Percentiles rank a stretch among this genome's conserved stretches.
Evolutionary conservation across 2,888 invertebrate species (phyloP).

Genomic region (Noctua fimbriata): DNA sequence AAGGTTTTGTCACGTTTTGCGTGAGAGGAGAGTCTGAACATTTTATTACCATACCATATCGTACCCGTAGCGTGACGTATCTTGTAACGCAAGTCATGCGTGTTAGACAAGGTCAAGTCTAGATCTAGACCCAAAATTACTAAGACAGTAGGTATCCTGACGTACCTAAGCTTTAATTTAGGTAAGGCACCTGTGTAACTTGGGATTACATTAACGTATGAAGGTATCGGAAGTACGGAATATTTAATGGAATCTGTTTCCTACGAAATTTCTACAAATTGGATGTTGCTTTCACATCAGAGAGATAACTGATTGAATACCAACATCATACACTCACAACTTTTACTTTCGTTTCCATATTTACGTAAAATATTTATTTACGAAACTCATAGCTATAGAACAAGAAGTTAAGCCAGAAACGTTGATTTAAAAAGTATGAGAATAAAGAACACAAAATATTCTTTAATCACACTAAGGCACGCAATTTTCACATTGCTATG

Average conservation of each 20-base stretch:
- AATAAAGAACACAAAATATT: neutral
- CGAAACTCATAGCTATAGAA: neutral
- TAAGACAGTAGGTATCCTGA: too few species aligned
- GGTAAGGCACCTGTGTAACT: neutral
- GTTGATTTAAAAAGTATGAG: neutral
- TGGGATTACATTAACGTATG: neutral
- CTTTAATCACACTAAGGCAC: too few species aligned
- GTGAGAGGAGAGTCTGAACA: neutral
- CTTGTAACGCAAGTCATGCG: neutral
- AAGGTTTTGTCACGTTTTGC: neutral
- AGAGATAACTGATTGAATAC: slow-evolving; percentile 34
- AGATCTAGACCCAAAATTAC: neutral
- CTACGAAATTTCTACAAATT: neutral
- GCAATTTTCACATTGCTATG: too few species aligned
- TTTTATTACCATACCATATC: neutral
- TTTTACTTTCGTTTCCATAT: slow-evolving; percentile 39
- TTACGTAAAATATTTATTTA: slow-evolving; percentile 1
- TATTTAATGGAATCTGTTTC: neutral
- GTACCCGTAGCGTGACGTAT: neutral
- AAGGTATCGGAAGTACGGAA: neutral
- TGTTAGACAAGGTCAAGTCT: neutral
- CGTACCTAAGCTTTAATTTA: neutral
- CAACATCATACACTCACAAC: slow-evolving; percentile 4
- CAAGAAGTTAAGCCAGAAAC: neutral
- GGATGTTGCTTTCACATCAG: slow-evolving; percentile 23